Percentiles rank a stretch among this genome's conserved stretches.
Conservation (phyloP, 2,113 vertebrate species). For the Sinocyclocheilus anophthalmus region DNA sequence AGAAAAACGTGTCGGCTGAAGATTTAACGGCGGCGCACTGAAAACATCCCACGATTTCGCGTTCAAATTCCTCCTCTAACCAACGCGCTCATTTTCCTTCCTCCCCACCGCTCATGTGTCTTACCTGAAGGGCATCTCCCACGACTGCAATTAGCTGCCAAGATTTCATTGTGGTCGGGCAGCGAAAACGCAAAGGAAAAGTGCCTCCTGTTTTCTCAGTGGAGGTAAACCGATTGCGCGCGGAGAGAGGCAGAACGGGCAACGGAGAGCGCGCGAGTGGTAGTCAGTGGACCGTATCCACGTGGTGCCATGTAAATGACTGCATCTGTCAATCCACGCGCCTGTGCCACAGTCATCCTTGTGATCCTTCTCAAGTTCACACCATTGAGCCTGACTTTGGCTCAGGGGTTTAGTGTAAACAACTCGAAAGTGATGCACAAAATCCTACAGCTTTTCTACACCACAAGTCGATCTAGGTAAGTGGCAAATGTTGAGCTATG, state of each 20-base stretch:
- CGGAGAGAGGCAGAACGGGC: slow-evolving; percentile 45
- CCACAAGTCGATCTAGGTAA: slow-evolving; percentile 18
- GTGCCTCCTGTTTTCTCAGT: slow-evolving; percentile 64
- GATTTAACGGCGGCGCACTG: slow-evolving; percentile 60
- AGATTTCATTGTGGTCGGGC: slow-evolving; percentile 76
- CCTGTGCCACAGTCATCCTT: slow-evolving; percentile 50
- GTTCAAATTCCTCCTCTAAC: slow-evolving; percentile 61
- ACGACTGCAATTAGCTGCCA: slow-evolving; percentile 79
- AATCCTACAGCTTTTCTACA: slow-evolving; percentile 32
- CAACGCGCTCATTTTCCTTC: slow-evolving; percentile 60
- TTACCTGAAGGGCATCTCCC: slow-evolving; percentile 85
- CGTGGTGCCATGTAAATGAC: slow-evolving; percentile 78
- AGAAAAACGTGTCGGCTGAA: slow-evolving; percentile 58
- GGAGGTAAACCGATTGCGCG: slow-evolving; percentile 52
- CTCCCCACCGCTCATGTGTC: slow-evolving; percentile 56
- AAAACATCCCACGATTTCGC: slow-evolving; percentile 61
- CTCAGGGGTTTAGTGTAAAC: slow-evolving; percentile 32
- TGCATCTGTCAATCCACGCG: slow-evolving; percentile 64
- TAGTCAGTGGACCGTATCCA: slow-evolving; percentile 67
- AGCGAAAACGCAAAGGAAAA: slow-evolving; percentile 56
- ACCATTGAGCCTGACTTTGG: slow-evolving; percentile 17
- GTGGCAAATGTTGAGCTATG: neutral
- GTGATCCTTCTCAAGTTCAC: slow-evolving; percentile 10
- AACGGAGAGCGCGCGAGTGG: slow-evolving; percentile 53
- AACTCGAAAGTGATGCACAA: slow-evolving; percentile 24